phyloP scores from a whole-genome alignment of 1,140 invertebrate genomes.

The Archivesica marissinica region DNA sequence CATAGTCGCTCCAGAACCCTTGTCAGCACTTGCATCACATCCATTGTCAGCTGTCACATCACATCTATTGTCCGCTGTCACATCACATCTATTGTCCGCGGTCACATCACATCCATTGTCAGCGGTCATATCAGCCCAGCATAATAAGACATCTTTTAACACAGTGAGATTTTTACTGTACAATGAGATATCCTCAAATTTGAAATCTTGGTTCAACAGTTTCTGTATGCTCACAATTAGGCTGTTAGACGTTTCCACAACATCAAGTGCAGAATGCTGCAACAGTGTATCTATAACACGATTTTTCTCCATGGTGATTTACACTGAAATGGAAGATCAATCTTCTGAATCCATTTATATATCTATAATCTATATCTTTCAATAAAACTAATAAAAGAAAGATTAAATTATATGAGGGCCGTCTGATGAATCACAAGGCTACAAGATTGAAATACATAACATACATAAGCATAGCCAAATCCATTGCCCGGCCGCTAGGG shows the following conservation, averaged over 20 bases:
- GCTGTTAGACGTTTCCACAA: background rate
- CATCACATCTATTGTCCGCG: background rate
- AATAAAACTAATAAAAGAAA: too few relatives aligned
- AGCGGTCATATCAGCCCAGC: background rate
- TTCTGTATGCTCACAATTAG: background rate
- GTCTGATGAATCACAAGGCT: too few relatives aligned
- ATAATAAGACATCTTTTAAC: constrained; percentile 3
- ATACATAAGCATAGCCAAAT: too few relatives aligned
- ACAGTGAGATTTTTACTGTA: constrained; percentile 4
- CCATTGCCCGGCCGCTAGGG: too few relatives aligned
- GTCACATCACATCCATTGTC: background rate
- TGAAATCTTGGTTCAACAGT: constrained; percentile 6
- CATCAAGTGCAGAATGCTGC: constrained; percentile 1
- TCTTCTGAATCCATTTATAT: too few relatives aligned
- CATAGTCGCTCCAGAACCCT: too few relatives aligned
- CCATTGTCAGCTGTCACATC: background rate
- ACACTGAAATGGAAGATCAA: too few relatives aligned
- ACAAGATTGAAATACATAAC: too few relatives aligned
- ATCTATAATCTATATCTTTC: too few relatives aligned
- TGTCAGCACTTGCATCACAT: background rate
- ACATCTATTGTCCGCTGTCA: background rate
- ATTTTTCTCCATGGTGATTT: constrained; percentile 12
- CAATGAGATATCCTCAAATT: constrained; percentile 3
- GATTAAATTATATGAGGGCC: too few relatives aligned
- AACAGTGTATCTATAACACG: background rate